Base-by-base conservation (phyloP, 2,113 vertebrate genomes). In the Notothenia rossii region DNA sequence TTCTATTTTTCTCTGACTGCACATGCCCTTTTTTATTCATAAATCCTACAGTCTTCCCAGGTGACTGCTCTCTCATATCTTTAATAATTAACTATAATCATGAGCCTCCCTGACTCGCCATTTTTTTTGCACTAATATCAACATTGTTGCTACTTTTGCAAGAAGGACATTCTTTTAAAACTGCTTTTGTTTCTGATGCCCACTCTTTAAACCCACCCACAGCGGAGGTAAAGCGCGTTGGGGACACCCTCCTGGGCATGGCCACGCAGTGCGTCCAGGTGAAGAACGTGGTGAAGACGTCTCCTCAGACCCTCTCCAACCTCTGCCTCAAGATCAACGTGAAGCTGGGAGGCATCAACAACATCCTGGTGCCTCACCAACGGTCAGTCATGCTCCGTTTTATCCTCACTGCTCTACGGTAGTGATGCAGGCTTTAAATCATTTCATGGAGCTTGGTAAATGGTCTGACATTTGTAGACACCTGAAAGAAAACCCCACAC, bases 301-400 rank as follows among this genome's bases (percentile, higher is more conserved):
- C 98, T 48, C 98, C 98, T 78, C 98, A 99, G 93, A 99, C 98
- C 62, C 97, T 99, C 53, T 99, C 98, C 94, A 99, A 99, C 94
- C 96, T 99, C 96, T 99, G 98, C 96, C 97, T 99, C 93, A 99
- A 99, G 95, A 99, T 99, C 92, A 99, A 99, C 2, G 98, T 99
- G 91, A 99, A 99, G 93, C 96, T 99, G 63, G 98, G 98, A 88
- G 98, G 98, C 89, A 99, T 99, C 94, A 99, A 99, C 95, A 99
- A 99, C 95, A 99, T 99, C 92, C 96, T 99, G 92, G 98, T 99
- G 82, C 98, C 98, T 92, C 98, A 99, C 92, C 98, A 99, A 94
- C 94, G 98, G 98, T 98, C 89, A 96, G 95, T 25, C 33, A 4
- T 1, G 1, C 29, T 29, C n/a, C 1, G 4, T 40, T 14, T 29